Evolutionary conservation across 2,797 vertebrate genomes (phyloP), one percentile per base, ranked within the genome.

Genomic region (Gallinago nigripennis): DNA sequence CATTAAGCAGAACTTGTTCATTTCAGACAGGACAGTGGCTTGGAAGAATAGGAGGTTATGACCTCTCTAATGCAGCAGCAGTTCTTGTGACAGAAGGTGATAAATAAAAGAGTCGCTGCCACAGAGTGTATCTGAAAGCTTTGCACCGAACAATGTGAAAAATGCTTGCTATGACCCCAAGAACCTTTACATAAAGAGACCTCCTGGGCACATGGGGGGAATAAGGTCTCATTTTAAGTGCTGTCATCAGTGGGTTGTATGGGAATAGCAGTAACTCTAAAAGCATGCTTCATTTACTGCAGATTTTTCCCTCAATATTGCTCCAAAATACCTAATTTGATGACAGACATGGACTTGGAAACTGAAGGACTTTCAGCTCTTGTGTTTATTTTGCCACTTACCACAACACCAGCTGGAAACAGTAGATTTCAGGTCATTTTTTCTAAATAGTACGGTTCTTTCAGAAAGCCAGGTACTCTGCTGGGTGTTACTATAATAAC

Each of bases 71-170:
- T 97, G 96, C 97, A 97, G 95, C 97, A 96, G 91, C 94, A 95
- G 97, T 90, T 97, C 95, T 94, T 94, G 90, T 98, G 98, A 98
- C 97, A 98, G 97, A 95, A 93, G 94, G 94, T 97, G 98, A 98
- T 98, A 98, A 98, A 98, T 98, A 98, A 98, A 97, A 95, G 68
- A 92, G 58, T 94, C 82, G 30, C 33, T 92, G 95, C 86, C 91
- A 94, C 69, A 66, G 94, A 97, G 46, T 89, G 41, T 25, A 68
- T 90, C 77, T 77, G 92, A 79, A 94, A 94, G 66, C 60, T 89
- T 76, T 82, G 53, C 54, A 39, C 18, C 9, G 71, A 91, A 86
- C n/a, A 88, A 53, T 16, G 45, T 90, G 75, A 92, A 94, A 94
- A 96, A 95, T 65, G 54, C 66, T 86, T 76, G 45, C 70, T 63